A percentile compares a stretch with the other conserved stretches of the same genome.
These are phyloP conservation scores for Upupa epops DNA, from an alignment of 2,113 vertebrate species.

Conservation along the genomic window DNA sequence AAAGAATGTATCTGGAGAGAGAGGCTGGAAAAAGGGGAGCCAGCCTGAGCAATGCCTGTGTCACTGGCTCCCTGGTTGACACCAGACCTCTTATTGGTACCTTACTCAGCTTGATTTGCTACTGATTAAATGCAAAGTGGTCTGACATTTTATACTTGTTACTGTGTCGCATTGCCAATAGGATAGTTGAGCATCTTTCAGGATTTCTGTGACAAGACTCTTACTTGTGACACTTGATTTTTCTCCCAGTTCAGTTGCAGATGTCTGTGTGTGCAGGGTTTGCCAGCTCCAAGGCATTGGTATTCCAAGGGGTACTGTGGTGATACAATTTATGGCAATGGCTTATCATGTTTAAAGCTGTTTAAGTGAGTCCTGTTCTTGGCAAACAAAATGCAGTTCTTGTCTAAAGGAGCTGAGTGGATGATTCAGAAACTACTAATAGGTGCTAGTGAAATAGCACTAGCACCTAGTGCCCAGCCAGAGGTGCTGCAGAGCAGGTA, in stretches of 20 bases:
- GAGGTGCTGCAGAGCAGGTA: neutral
- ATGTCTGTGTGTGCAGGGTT: neutral
- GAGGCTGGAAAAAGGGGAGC: neutral
- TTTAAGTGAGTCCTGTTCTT: neutral
- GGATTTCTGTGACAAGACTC: neutral
- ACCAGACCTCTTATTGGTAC: neutral
- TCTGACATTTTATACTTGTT: neutral
- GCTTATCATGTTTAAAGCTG: constrained; percentile 28
- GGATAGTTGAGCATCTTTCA: neutral
- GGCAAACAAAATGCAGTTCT: neutral
- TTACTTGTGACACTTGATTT: constrained; percentile 12
- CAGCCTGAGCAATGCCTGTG: neutral
- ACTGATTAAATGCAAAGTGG: neutral
- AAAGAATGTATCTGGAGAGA: neutral
- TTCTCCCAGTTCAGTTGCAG: constrained; percentile 5
- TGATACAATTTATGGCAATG: constrained; percentile 3
- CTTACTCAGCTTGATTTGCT: constrained; percentile 1
- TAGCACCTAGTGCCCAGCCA: no score
- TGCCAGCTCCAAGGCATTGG: neutral
- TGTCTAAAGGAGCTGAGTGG: constrained; percentile 5
- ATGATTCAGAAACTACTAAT: constrained; percentile 13
- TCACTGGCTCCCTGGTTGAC: neutral
- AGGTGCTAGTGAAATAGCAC: constrained; percentile 15
- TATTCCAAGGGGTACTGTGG: neutral
- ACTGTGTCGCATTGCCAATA: neutral